Evolutionary conservation across 2,888 invertebrate genomes (phyloP).

Genomic region (Ophion ventricosus): DNA sequence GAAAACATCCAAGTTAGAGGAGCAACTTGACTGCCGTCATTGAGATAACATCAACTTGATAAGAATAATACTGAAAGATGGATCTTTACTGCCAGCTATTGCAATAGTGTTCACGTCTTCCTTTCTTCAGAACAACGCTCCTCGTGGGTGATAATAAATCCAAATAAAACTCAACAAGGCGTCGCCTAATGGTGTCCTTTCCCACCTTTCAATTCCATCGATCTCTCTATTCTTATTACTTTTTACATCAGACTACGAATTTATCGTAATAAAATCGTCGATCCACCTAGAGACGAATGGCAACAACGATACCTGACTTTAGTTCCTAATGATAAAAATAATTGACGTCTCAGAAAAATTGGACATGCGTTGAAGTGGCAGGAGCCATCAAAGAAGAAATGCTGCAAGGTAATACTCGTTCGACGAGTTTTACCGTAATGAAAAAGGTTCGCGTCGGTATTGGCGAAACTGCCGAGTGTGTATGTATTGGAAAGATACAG

Average conservation of each 20-base stretch:
- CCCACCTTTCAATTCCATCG: not conserved
- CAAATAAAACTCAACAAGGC: not conserved
- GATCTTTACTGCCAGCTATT: not conserved
- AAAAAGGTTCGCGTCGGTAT: constrained; percentile 43
- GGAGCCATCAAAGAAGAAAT: constrained; percentile 26
- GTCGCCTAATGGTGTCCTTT: not conserved
- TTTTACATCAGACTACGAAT: not conserved
- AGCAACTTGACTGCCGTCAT: not conserved
- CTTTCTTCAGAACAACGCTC: not conserved
- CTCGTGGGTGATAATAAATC: not conserved
- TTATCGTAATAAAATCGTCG: not conserved
- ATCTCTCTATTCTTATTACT: not conserved
- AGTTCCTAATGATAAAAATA: not conserved
- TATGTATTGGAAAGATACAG: constrained; percentile 1
- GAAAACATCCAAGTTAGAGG: not conserved
- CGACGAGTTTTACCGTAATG: constrained; percentile 53
- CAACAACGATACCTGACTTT: not conserved
- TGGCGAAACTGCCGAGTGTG: not conserved
- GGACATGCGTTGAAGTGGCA: constrained; percentile 7
- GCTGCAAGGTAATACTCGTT: constrained; percentile 44
- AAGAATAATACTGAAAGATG: not conserved
- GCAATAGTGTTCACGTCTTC: not conserved
- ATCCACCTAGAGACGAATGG: not conserved
- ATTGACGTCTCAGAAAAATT: not conserved
- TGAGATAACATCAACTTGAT: not conserved